Evolutionary conservation across 2,113 vertebrate species (phyloP), one percentile per base, ranked within the genome.

Genomic region (Pteropus alecto): DNA sequence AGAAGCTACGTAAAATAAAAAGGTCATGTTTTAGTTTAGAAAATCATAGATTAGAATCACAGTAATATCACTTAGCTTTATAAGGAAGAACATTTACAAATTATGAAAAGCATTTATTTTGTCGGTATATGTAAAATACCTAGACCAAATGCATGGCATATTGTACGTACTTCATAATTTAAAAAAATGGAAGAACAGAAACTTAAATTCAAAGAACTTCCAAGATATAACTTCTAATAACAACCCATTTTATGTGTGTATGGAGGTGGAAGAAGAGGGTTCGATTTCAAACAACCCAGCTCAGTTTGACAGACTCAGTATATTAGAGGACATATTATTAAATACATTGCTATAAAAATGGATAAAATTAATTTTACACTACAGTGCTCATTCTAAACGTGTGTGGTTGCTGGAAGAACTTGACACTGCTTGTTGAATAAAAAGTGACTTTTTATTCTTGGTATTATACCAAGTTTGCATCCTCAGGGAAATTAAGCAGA

Each of bases 281-380:
- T 91, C 33, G 67, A 3, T 60, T 87, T 93, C 58, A 93, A 79
- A 76, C 22, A 41, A 60, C 18, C 8, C 14, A 74, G 3, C 22
- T 77, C 51, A 68, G 35, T 73, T 7, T 82, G 51, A 77, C 46
- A 92, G 43, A 92, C 38, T 93, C 63, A 67, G 61, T 76, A 48
- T 61, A 97, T 90, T 41, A 33, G 85, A 95, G 60, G 6, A 33
- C 74, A 7, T 15, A 30, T 77, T 95, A 91, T 95, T 95, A 90
- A 97, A 98, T 90, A 87, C 8, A 89, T 93, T 93, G 65, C 51
- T 81, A 56, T 93, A 93, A 96, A 85, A 91, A 93, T 43, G 54
- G 46, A 92, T 81, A 91, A 79, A 81, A 93, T 97, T 93, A 93
- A 93, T 89, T 96, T 96, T 88, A 85, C 33, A 91, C 76, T 54